Evolutionary conservation across 2,888 invertebrate genomes (phyloP).

Genomic region (Incurvaria masculella): DNA sequence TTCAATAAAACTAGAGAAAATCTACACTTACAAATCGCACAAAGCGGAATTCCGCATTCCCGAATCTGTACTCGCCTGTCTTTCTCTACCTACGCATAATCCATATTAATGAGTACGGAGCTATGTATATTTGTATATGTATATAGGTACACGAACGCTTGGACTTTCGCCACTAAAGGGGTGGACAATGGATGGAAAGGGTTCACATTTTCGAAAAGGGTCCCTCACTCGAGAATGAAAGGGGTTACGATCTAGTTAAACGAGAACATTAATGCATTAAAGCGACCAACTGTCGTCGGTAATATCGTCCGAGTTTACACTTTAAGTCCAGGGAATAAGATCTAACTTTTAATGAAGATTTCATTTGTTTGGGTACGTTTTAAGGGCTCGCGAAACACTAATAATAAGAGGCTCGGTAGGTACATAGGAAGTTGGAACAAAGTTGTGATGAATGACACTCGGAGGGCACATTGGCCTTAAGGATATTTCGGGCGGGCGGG

Average conservation of each 20-base stretch:
- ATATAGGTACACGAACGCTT: background rate
- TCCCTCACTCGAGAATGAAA: background rate
- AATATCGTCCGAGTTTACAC: too few relatives aligned
- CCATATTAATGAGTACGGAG: background rate
- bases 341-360: too few relatives aligned
- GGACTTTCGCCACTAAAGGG: background rate
- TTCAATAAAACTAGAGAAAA: too few relatives aligned
- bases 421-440: conserved; percentile 48
- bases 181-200: background rate
- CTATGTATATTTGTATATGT: background rate
- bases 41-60: background rate
- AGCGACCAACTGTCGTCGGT: background rate
- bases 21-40: background rate
- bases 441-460: conserved; percentile 57
- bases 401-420: conserved; percentile 41
- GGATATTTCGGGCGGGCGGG: conserved; percentile 51
- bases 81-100: background rate
- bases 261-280: background rate
- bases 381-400: background rate
- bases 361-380: background rate
- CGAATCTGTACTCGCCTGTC: background rate
- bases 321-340: too few relatives aligned
- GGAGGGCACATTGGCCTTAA: conserved; percentile 55
- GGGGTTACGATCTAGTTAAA: background rate
- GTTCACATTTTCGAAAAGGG: background rate